Evolutionary conservation across 64 coral and sea anemone genomes (phyloP), one percentile per base, ranked within the genome.

Genomic region (Acropora yongei): DNA sequence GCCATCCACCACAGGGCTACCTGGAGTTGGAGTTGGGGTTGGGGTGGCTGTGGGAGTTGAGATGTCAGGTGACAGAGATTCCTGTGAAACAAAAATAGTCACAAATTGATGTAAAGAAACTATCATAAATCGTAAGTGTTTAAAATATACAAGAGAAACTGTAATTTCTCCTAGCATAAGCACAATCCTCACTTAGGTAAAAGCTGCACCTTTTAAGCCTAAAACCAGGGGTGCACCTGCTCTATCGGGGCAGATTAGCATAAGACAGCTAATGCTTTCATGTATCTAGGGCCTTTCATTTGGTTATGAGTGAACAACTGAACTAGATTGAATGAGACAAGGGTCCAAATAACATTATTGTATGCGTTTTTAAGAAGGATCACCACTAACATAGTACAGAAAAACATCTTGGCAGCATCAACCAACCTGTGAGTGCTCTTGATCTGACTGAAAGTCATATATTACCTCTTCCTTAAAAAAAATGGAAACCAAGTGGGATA

Each of bases 41-140:
- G 51, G 51, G 51, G 6, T 55, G 51, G 86, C 87, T 17, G 95
- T 96, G 44, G 65, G 80, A 11, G 80, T 78, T 41, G 78, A 82
- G 58, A 96, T 96, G 16, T 87, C 75, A 8, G 6, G 44, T 49
- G 74, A 81, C 19, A 75, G 20, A 8, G 74, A 72, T 43, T 91
- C 82, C 93, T 95, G 74, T 19, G 57, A 78, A 65, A 71, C 8
- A 85, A 11, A 49, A 30, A 71, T 5, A 71, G 2, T 71, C 3
- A 6, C 5, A 19, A 30, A 0, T 14, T 71, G 39, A 20, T 20
- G 18, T 5, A 71, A 8, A 4, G 18, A 71, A 71, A 63, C 16
- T 13, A 63, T 14, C 10, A 55, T 55, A 10, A 7, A 2, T 63
- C 1, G 16, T 63, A 13, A 63, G 10, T 55, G 10, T 7, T 7